A percentile compares a stretch with the other conserved stretches of the same genome.
These are phyloP conservation scores for Mythimna ferrago DNA, from an alignment of 2,888 invertebrate genomes.

Conservation along the genomic window DNA sequence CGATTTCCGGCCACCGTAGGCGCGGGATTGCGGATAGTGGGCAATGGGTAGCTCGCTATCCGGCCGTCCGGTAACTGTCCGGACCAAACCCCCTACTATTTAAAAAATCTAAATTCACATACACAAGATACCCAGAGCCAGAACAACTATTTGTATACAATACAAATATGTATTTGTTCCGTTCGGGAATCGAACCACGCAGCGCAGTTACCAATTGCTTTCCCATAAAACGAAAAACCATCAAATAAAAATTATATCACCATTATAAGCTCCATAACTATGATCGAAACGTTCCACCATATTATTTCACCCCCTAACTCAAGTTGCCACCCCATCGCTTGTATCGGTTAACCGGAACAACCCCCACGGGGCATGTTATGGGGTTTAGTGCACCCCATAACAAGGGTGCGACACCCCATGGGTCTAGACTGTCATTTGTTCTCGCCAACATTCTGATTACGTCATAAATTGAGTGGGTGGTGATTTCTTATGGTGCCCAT, in stretches of 20 bases:
- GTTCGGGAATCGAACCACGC: no score
- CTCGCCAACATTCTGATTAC: conserved; percentile 62
- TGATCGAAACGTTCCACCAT: conserved; percentile 15
- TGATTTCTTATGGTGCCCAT: conserved; percentile 11
- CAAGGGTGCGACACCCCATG: conserved; percentile 56
- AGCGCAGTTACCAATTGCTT: no score
- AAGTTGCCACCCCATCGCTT: conserved; percentile 57
- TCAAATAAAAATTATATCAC: conserved; percentile 36
- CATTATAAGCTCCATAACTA: conserved; percentile 36
- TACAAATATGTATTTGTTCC: no score
- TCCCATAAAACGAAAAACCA: neutral
- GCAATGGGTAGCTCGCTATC: no score
- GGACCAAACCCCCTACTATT: no score
- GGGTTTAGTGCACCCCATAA: conserved; percentile 50
- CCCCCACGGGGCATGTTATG: conserved; percentile 62
- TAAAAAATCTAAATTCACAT: no score
- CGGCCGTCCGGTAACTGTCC: no score
- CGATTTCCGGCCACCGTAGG: no score
- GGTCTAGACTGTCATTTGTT: conserved; percentile 56
- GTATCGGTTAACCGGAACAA: conserved; percentile 66
- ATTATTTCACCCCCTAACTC: conserved; percentile 48
- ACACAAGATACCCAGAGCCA: no score
- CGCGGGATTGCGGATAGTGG: no score
- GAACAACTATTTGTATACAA: no score
- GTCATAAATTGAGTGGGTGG: conserved; percentile 57